Evolutionary conservation across 37 sponge, comb jelly and placozoan species (phyloP), one percentile per base, ranked within the genome.

Genomic region (Hexactinellida sp.): DNA sequence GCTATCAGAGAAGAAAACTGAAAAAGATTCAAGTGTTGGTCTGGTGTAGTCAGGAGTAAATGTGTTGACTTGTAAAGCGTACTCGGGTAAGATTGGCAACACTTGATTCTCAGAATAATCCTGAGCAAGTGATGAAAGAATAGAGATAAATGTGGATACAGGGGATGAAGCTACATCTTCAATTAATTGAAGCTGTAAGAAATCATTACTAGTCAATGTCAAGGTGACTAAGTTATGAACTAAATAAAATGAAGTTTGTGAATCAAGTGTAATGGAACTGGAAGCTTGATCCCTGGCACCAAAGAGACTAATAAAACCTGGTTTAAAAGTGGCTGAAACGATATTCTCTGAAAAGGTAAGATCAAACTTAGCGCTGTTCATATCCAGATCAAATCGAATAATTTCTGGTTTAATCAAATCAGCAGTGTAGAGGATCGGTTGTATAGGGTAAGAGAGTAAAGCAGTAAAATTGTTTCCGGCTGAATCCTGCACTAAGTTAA

Each of bases 341-440:
- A 92, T 91, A 35, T 93, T 91, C 90, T 95, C 96, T 90, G 89
- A 86, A 90, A 95, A 95, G 0, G 93, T 93, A 1, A 95, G 88
- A 54, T 91, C 89, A 9, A 95, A 51, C 25, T 86, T 9, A 13
- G 91, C 96, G 41, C 82, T 39, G 54, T 95, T 90, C 90, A 95
- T 91, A 85, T 95, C 89, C 23, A 95, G 24, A 54, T 91, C 90
- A 87, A 95, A 95, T 13, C 85, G 24, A 0, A 86, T 36, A 21
- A 95, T 88, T 47, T 85, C 87, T 23, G 91, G 83, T 36, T 91
- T 82, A 19, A 90, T 52, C 24, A 87, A 85, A 39, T 93, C 93
- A 36, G 87, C 76, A 35, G 87, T 52, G 16, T 76, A 38, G n/a
- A 88, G 52, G 23, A 82, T 54, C 3, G 92, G 54, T 37, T 85